Conservation (phyloP, 2,797 vertebrate species). For the Cyclopterus lumpus region DNA sequence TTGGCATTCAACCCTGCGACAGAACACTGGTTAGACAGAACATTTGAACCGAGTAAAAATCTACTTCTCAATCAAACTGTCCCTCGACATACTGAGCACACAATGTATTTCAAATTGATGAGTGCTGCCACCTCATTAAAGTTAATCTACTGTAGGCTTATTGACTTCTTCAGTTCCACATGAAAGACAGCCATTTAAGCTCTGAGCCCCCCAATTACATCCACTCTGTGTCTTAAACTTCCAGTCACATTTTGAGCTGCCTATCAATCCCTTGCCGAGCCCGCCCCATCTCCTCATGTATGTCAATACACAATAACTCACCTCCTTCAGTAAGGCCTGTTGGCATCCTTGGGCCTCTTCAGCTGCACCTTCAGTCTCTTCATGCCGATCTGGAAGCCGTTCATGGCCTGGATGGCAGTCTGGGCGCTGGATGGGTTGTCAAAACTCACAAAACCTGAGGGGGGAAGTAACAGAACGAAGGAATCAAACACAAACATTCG, state of each 20-base stretch:
- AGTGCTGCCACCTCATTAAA: conserved; percentile 66
- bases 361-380: conserved; percentile 99
- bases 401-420: conserved; percentile 99
- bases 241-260: conserved; percentile 57
- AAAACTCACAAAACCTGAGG: conserved; percentile 94
- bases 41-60: conserved; percentile 51
- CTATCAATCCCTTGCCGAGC: conserved; percentile 48
- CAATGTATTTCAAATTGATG: conserved; percentile 53
- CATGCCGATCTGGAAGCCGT: conserved; percentile 99
- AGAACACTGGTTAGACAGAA: conserved; percentile 80
- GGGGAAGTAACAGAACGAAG: not conserved
- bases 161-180: conserved; percentile 66
- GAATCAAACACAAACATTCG: not conserved
- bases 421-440: conserved; percentile 98
- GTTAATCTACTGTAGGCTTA: conserved; percentile 70
- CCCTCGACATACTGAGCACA: conserved; percentile 42
- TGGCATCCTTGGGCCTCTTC: conserved; percentile 98
- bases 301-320: conserved; percentile 56
- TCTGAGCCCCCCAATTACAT: conserved; percentile 60
- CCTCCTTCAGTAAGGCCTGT: conserved; percentile 93
- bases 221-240: conserved; percentile 58
- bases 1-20: conserved; percentile 72
- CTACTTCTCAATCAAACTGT: conserved; percentile 29
- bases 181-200: conserved; percentile 62
- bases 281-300: conserved; percentile 1